Conservation (phyloP, 2,797 vertebrate genomes). For the Chiloscyllium punctatum region DNA sequence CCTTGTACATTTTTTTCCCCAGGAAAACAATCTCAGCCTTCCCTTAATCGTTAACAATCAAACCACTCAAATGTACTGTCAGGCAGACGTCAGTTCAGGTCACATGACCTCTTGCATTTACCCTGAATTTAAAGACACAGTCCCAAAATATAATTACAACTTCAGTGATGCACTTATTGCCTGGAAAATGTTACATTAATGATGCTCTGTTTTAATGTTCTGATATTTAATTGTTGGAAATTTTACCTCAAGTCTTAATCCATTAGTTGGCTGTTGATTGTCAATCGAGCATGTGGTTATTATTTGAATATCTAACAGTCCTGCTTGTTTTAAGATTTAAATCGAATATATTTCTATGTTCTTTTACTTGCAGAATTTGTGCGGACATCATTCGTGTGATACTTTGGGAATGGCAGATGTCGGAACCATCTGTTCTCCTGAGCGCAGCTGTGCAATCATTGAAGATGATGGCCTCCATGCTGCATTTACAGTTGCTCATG, state of each 20-base stretch:
- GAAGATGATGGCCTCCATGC: constrained; percentile 97
- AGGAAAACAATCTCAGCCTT: too few relatives aligned
- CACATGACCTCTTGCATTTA: too few relatives aligned
- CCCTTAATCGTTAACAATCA: too few relatives aligned
- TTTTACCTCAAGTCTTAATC: neutral
- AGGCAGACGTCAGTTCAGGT: too few relatives aligned
- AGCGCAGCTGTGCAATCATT: constrained; percentile 96
- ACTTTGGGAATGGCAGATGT: constrained; percentile 99
- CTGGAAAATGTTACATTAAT: neutral
- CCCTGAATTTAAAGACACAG: too few relatives aligned
- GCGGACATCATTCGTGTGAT: constrained; percentile 96
- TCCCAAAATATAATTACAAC: too few relatives aligned
- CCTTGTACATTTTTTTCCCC: too few relatives aligned
- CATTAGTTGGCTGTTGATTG: neutral
- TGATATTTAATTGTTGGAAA: neutral
- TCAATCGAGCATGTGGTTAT: constrained; percentile 42
- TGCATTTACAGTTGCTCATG: constrained; percentile 93
- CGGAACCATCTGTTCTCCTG: constrained; percentile 92
- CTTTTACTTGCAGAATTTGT: constrained; percentile 78
- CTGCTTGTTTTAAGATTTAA: constrained; percentile 39
- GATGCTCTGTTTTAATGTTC: neutral
- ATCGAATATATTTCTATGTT: constrained; percentile 50
- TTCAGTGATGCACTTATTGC: neutral
- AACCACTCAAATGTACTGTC: too few relatives aligned
- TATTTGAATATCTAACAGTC: neutral